phyloP scores from a whole-genome alignment of 2,888 invertebrate species.

The Scaptomyza parva region DNA sequence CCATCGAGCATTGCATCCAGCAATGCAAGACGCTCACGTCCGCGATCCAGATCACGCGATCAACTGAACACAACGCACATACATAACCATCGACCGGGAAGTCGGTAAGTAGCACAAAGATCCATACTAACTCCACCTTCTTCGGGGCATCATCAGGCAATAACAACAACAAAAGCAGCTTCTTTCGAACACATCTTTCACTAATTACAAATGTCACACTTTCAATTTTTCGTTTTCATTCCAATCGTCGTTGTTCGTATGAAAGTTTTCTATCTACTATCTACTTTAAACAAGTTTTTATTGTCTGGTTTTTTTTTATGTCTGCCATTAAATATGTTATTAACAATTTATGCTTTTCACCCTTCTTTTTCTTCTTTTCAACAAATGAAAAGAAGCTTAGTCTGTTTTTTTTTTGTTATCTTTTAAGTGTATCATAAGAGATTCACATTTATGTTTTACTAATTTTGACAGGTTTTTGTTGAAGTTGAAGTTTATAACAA shows the following conservation, averaged over 20 bases:
- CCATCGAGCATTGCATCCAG: constrained; percentile 87
- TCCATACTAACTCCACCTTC: constrained; percentile 7
- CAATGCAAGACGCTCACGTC: constrained; percentile 88
- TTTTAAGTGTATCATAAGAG: not conserved
- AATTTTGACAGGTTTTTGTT: not conserved
- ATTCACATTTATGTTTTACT: not conserved
- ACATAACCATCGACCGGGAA: constrained; percentile 88
- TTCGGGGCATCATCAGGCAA: not conserved
- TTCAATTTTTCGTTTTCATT: constrained; percentile 52
- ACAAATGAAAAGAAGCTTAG: not conserved
- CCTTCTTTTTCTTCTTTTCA: not conserved
- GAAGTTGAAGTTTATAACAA: not conserved
- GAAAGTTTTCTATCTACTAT: constrained; percentile 32
- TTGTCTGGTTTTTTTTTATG: constrained; percentile 16
- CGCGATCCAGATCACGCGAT: constrained; percentile 91
- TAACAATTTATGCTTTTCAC: constrained; percentile 25
- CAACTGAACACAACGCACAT: constrained; percentile 86
- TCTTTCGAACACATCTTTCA: constrained; percentile 29
- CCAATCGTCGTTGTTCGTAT: not conserved
- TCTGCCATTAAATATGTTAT: constrained; percentile 44
- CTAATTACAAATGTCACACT: constrained; percentile 59
- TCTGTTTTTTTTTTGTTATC: not conserved
- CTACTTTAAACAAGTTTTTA: constrained; percentile 30
- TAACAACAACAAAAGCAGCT: not conserved
- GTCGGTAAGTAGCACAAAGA: constrained; percentile 87